These are phyloP conservation scores for Cyprinus carpio DNA, from an alignment of 2,113 vertebrate genomes.

Conservation along the genomic window DNA sequence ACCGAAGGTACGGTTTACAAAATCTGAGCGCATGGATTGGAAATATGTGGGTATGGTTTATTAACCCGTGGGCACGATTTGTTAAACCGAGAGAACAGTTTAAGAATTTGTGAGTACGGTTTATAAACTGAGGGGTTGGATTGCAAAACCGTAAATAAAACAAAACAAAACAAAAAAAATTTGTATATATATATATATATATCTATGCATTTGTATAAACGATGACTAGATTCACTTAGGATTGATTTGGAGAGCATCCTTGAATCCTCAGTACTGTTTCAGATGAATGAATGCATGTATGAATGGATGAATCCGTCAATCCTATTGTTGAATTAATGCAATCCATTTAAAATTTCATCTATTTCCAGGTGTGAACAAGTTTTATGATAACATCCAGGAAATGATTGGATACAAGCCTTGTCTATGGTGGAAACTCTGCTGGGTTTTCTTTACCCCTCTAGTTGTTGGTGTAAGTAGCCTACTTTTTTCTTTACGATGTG, in stretches of 20 bases:
- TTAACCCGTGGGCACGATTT: too few species aligned
- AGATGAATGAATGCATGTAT: background rate
- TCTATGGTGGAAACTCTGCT: slow-evolving; percentile 98
- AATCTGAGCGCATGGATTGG: too few species aligned
- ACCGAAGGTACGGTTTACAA: too few species aligned
- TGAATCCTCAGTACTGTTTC: background rate
- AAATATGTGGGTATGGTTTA: too few species aligned
- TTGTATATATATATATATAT: too few species aligned
- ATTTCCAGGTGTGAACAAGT: slow-evolving; percentile 91
- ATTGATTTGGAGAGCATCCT: background rate
- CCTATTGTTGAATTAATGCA: background rate
- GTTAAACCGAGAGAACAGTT: too few species aligned
- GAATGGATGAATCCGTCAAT: background rate
- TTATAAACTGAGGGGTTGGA: too few species aligned
- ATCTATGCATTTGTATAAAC: too few species aligned
- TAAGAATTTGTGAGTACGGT: too few species aligned
- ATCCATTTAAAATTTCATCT: background rate
- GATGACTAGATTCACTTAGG: background rate
- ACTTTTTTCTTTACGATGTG: background rate
- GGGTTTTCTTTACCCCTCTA: slow-evolving; percentile 96
- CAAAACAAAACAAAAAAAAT: too few species aligned
- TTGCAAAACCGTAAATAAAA: too few species aligned
- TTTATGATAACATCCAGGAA: slow-evolving; percentile 98
- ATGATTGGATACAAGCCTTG: slow-evolving; percentile 98
- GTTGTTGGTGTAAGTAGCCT: slow-evolving; percentile 88